These are phyloP conservation scores for Orbicella faveolata DNA, from an alignment of 64 coral and sea anemone genomes.

Conservation along the genomic window DNA sequence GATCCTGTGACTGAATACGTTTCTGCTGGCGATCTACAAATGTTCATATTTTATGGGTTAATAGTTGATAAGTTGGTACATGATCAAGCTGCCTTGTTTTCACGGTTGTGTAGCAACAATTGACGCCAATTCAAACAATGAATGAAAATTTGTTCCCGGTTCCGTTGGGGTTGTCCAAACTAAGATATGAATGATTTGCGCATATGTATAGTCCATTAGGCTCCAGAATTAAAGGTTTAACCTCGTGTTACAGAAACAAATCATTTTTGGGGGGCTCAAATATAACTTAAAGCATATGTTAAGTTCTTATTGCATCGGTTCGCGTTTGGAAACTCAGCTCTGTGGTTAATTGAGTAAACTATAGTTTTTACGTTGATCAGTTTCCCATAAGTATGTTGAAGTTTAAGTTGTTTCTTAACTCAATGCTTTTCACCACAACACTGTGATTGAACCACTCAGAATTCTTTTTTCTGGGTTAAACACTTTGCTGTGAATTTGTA, in stretches of 20 bases:
- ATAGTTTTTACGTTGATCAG: no score
- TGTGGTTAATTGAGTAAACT: no score
- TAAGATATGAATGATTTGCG: neutral
- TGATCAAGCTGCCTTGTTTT: neutral
- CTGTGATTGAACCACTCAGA: neutral
- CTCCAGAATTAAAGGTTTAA: no score
- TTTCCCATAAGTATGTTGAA: no score
- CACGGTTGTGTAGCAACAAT: constrained; percentile 30
- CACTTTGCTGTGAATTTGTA: neutral
- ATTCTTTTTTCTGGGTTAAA: neutral
- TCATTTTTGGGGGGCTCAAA: no score
- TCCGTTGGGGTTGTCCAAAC: neutral
- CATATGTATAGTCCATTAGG: neutral
- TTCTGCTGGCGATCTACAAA: neutral
- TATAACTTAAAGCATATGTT: no score
- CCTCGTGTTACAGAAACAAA: no score
- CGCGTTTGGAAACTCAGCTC: no score
- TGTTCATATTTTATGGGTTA: neutral
- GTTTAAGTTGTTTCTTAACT: no score
- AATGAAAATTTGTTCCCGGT: neutral
- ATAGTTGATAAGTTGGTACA: neutral
- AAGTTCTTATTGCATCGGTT: no score
- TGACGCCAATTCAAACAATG: neutral
- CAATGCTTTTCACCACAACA: no score
- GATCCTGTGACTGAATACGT: neutral